Conservation (phyloP, 2,113 vertebrate species). For the Triplophysa dalaica region DNA sequence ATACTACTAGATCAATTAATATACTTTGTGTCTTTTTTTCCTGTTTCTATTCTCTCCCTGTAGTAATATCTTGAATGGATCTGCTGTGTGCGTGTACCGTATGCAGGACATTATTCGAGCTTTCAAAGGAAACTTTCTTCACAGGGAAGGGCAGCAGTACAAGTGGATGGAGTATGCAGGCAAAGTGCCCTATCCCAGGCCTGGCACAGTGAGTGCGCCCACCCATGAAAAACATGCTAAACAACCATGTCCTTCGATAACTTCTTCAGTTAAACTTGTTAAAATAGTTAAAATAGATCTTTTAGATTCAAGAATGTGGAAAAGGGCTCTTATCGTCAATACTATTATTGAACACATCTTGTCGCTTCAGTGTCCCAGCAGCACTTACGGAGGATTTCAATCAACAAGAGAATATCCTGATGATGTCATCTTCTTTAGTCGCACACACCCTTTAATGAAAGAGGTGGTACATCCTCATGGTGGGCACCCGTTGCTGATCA, state of each 20-base stretch:
- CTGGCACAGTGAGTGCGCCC: constrained; percentile 76
- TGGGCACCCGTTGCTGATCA: constrained; percentile 74
- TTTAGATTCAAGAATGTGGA: too few relatives aligned
- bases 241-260: too few relatives aligned
- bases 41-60: constrained; percentile 30
- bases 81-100: constrained; percentile 78
- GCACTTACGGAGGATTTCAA: constrained; percentile 77
- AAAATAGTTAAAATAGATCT: too few relatives aligned
- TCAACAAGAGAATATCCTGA: constrained; percentile 80
- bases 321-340: neutral
- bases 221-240: neutral
- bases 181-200: constrained; percentile 78
- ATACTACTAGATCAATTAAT: too few relatives aligned
- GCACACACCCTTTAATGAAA: constrained; percentile 76
- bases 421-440: constrained; percentile 81
- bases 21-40: neutral
- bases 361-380: constrained; percentile 75
- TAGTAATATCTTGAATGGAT: constrained; percentile 79
- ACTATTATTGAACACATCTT: neutral
- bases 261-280: too few relatives aligned
- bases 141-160: constrained; percentile 79
- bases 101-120: constrained; percentile 77
- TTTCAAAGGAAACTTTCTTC: constrained; percentile 79
- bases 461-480: constrained; percentile 75
- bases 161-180: constrained; percentile 80